Evolutionary conservation across 2,888 invertebrate species (phyloP).

Genomic region (Syrphus vitripennis): DNA sequence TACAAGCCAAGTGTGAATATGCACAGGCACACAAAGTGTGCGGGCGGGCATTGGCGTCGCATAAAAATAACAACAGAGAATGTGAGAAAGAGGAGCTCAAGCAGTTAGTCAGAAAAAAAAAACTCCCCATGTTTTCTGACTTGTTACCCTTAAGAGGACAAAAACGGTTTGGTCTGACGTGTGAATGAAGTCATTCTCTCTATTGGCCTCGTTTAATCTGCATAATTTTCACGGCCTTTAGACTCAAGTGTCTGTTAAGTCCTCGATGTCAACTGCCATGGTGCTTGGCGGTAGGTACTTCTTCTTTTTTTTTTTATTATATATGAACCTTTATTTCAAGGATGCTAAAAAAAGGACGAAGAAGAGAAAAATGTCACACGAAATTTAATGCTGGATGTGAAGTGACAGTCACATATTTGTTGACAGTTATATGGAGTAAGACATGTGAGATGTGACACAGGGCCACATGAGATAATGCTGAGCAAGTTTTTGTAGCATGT

Average conservation of each 20-base stretch:
- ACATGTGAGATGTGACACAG: neutral
- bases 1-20: slow-evolving; percentile 68
- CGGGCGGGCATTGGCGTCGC: slow-evolving; percentile 15
- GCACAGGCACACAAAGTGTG: slow-evolving; percentile 55
- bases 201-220: slow-evolving; percentile 76
- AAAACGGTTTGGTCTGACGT: slow-evolving; percentile 59
- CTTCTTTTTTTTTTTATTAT: slow-evolving; percentile 36
- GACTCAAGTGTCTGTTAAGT: slow-evolving; percentile 76
- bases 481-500: neutral
- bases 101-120: neutral
- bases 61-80: slow-evolving; percentile 55
- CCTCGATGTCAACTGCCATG: slow-evolving; percentile 72
- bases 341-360: slow-evolving; percentile 39
- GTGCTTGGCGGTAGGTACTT: slow-evolving; percentile 53
- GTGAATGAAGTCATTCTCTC: slow-evolving; percentile 71
- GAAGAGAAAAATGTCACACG: slow-evolving; percentile 48
- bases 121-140: slow-evolving; percentile 52
- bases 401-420: slow-evolving; percentile 62
- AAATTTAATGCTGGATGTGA: slow-evolving; percentile 47
- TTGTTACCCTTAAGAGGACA: slow-evolving; percentile 56
- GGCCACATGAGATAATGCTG: neutral
- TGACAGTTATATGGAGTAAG: slow-evolving; percentile 36
- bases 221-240: slow-evolving; percentile 74
- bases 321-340: slow-evolving; percentile 46
- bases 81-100: slow-evolving; percentile 52